Evolutionary conservation across 2,797 vertebrate genomes (phyloP).

Genomic region (Peromyscus eremicus): DNA sequence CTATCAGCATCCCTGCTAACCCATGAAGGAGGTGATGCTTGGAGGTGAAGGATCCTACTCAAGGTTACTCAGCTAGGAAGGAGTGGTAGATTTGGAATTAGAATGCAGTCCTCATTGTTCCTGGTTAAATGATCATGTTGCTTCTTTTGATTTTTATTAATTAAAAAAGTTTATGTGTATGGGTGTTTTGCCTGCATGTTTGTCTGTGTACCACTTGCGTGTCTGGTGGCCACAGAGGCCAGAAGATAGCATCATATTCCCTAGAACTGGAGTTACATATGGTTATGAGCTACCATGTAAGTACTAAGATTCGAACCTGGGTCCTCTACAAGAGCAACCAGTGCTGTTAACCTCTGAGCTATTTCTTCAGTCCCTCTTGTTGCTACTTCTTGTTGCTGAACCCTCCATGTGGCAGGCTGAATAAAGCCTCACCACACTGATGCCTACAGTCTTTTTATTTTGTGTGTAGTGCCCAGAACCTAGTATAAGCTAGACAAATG

Average conservation of each 20-base stretch:
- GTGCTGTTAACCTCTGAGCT: not conserved
- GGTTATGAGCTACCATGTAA: not conserved
- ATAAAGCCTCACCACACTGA: not conserved
- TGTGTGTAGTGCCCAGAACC: not conserved
- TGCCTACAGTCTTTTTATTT: not conserved
- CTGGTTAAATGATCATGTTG: not conserved
- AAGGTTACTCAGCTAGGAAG: not conserved
- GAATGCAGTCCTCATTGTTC: slow-evolving; percentile 26
- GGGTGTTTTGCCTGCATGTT: not conserved
- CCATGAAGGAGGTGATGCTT: not conserved
- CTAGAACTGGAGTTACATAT: not conserved
- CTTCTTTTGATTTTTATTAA: not conserved
- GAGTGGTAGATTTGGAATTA: not conserved
- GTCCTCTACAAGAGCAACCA: not conserved
- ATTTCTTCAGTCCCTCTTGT: not conserved
- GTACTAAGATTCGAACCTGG: too few relatives aligned
- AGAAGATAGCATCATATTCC: not conserved
- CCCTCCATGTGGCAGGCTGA: not conserved
- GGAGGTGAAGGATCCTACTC: not conserved
- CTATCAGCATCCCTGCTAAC: not conserved
- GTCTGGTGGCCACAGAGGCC: not conserved
- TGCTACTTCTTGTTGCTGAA: not conserved
- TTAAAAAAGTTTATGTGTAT: not conserved
- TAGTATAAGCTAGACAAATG: not conserved
- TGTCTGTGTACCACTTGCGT: not conserved